Evolutionary conservation across 2,888 invertebrate genomes (phyloP).

Genomic region (Aphrophora alni): DNA sequence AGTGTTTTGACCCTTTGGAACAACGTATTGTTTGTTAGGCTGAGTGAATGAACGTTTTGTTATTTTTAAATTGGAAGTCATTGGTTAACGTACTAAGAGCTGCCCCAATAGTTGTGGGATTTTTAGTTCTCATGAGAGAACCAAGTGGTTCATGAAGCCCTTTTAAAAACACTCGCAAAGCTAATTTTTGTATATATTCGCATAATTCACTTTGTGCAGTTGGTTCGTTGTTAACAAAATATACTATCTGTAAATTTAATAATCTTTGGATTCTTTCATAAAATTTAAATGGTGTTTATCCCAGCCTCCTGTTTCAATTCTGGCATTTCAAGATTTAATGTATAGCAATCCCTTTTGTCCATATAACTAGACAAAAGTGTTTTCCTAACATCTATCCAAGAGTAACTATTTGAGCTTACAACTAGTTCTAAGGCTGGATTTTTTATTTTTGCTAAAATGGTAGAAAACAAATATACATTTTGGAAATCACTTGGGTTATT

Average conservation of each 20-base stretch:
- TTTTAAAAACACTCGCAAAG: neutral
- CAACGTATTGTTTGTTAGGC: neutral
- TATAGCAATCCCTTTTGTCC: constrained; percentile 11
- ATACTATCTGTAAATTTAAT: neutral
- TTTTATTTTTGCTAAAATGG: constrained; percentile 9
- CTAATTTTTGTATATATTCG: neutral
- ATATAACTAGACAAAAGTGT: neutral
- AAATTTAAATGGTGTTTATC: neutral
- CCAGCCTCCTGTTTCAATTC: neutral
- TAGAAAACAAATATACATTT: neutral
- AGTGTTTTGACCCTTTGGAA: neutral
- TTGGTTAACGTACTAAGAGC: neutral
- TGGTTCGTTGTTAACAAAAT: neutral
- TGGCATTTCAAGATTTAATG: neutral
- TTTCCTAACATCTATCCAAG: neutral
- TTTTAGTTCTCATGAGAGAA: neutral
- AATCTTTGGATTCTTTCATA: neutral
- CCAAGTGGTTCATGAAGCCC: neutral
- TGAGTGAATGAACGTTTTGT: neutral
- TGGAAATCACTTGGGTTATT: neutral
- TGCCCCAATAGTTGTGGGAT: neutral
- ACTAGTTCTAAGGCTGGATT: neutral
- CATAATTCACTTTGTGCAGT: neutral
- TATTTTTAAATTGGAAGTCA: neutral
- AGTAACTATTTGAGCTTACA: no score